These are phyloP conservation scores for Popillia japonica DNA, from an alignment of 1,140 invertebrate genomes.

Conservation along the genomic window DNA sequence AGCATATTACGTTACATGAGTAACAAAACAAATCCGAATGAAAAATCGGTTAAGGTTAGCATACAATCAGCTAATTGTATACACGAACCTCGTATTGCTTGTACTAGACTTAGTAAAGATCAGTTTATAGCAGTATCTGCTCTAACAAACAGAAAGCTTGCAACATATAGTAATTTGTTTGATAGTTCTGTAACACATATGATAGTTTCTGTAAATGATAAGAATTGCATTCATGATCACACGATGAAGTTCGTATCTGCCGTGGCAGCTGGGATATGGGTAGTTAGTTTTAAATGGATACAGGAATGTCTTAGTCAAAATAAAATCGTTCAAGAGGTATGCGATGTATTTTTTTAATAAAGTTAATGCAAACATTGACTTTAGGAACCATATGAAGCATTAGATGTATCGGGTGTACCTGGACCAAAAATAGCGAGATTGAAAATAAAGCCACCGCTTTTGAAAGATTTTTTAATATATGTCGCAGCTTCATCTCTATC, in stretches of 20 bases:
- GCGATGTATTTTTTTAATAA: slow-evolving; percentile 17
- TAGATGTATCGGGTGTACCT: slow-evolving; percentile 51
- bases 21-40: slow-evolving; percentile 14
- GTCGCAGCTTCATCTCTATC: slow-evolving; percentile 50
- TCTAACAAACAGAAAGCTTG: slow-evolving; percentile 53
- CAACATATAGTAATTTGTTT: slow-evolving; percentile 50
- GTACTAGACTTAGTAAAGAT: slow-evolving; percentile 50
- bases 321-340: slow-evolving; percentile 55
- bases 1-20: slow-evolving; percentile 54
- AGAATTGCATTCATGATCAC: slow-evolving; percentile 53
- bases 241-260: slow-evolving; percentile 58
- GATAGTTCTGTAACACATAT: slow-evolving; percentile 54
- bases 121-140: slow-evolving; percentile 49
- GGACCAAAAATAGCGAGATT: slow-evolving; percentile 54
- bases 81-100: slow-evolving; percentile 51
- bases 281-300: slow-evolving; percentile 55
- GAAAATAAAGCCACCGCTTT: slow-evolving; percentile 47
- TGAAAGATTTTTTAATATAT: slow-evolving; percentile 54
- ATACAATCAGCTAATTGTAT: not conserved
- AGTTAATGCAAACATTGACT: slow-evolving; percentile 32
- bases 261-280: slow-evolving; percentile 57
- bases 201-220: slow-evolving; percentile 52
- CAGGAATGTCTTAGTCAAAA: slow-evolving; percentile 54
- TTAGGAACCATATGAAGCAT: slow-evolving; percentile 56
- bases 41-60: not conserved